Base-by-base conservation (phyloP, 92 coral and sea anemone genomes). In the Phymanthus crucifer region DNA sequence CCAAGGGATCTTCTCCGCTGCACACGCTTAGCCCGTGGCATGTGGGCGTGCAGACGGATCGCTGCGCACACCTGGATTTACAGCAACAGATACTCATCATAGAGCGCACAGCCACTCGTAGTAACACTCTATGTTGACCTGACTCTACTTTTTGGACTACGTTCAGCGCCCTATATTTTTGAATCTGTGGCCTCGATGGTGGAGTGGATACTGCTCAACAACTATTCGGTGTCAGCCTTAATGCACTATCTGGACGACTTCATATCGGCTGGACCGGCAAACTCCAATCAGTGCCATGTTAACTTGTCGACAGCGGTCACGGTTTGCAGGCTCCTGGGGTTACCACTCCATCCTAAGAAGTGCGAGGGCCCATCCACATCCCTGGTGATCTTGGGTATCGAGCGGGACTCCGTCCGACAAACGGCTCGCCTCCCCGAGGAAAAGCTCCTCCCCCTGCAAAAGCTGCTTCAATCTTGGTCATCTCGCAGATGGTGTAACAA, bases 71-170 rank as follows among this genome's bases (percentile, higher is more conserved):
- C n/a, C n/a, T n/a, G n/a, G n/a, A n/a, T n/a, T n/a, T n/a, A n/a
- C n/a, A n/a, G n/a, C n/a, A n/a, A n/a, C n/a, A n/a, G n/a, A n/a
- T n/a, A n/a, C n/a, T n/a, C n/a, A n/a, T n/a, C n/a, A n/a, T n/a
- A n/a, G n/a, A n/a, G n/a, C n/a, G n/a, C 45, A 65, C 80, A n/a
- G 3, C 4, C 0, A 80, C 73, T 40, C 80, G 74, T 6, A 26
- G 65, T 23, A 75, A 56, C 1, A 58, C 83, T 64, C 31, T 83
- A 32, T 75, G 88, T 83, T 11, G 84, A 83, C 24, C 19, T 83
- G n/a, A 48, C 61, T 11, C 65, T 24, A n/a, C n/a, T n/a, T n/a
- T n/a, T n/a, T n/a, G n/a, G n/a, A n/a, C n/a, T n/a, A n/a, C n/a
- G n/a, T n/a, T 82, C 74, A 23, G 84, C 46, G 19, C 80, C 80